Conservation (phyloP, 2,888 invertebrate species). For the Amorpha juglandis region DNA sequence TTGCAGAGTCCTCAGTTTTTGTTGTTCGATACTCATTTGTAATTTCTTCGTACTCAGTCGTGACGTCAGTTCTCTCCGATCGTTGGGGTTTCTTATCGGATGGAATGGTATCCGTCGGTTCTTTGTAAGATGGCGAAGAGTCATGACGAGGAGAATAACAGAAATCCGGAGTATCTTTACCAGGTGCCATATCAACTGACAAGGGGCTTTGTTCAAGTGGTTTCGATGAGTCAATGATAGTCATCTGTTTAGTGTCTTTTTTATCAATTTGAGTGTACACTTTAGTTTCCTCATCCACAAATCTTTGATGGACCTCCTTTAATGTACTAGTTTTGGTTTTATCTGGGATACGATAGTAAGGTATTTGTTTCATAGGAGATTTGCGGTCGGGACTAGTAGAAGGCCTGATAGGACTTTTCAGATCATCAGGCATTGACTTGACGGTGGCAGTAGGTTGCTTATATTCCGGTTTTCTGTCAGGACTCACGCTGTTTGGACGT, state of each 20-base stretch:
- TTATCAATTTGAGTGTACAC: slow-evolving; percentile 56
- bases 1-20: slow-evolving; percentile 25
- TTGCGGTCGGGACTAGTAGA: slow-evolving; percentile 49
- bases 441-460: slow-evolving; percentile 60
- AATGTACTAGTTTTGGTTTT: slow-evolving; percentile 43
- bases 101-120: not conserved
- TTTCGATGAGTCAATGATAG: slow-evolving; percentile 25
- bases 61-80: not conserved
- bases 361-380: slow-evolving; percentile 41
- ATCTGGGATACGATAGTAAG: slow-evolving; percentile 47
- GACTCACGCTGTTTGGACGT: slow-evolving; percentile 42
- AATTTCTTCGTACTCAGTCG: slow-evolving; percentile 1
- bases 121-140: not conserved
- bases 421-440: slow-evolving; percentile 40
- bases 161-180: slow-evolving; percentile 43
- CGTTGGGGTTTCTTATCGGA: slow-evolving; percentile 3
- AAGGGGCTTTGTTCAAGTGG: slow-evolving; percentile 41
- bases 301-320: slow-evolving; percentile 67
- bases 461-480: slow-evolving; percentile 58
- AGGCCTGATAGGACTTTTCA: slow-evolving; percentile 36
- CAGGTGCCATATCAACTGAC: slow-evolving; percentile 45
- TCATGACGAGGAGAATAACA: slow-evolving; percentile 15
- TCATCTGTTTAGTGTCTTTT: slow-evolving; percentile 36
- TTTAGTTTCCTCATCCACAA: slow-evolving; percentile 75
- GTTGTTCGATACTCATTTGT: slow-evolving; percentile 1